Percentiles rank a stretch among this genome's conserved stretches.
phyloP scores from a whole-genome alignment of 2,797 vertebrate genomes.

The Choloepus didactylus region DNA sequence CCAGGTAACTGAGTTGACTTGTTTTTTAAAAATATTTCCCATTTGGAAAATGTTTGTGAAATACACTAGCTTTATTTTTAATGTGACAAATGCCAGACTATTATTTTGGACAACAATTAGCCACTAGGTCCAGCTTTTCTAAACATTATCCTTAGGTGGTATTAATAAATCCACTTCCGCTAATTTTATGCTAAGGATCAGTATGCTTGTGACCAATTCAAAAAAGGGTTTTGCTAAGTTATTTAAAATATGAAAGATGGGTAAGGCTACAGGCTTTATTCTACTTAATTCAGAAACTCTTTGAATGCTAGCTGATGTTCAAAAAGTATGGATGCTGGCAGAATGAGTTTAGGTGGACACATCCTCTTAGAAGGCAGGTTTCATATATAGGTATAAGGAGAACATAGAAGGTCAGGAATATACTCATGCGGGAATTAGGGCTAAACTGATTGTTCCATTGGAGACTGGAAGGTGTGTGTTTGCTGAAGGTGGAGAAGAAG shows the following conservation, averaged over 20 bases:
- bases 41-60: neutral
- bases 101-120: neutral
- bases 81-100: neutral
- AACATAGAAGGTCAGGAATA: neutral
- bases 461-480: neutral
- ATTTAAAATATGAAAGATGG: slow-evolving; percentile 1
- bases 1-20: neutral
- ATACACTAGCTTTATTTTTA: neutral
- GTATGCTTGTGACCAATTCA: neutral
- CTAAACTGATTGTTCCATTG: neutral
- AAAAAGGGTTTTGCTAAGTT: neutral
- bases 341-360: neutral
- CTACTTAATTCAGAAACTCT: neutral
- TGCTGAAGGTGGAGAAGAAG: neutral
- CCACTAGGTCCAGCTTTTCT: neutral
- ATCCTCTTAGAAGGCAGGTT: neutral
- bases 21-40: neutral
- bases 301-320: neutral
- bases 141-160: neutral
- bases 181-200: neutral
- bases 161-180: neutral
- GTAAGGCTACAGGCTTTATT: neutral
- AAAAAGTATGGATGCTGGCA: neutral
- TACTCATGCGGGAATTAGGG: neutral
- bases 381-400: neutral